Evolutionary conservation across 1,140 invertebrate species (phyloP).

Genomic region (Drosophila lacteicornis): DNA sequence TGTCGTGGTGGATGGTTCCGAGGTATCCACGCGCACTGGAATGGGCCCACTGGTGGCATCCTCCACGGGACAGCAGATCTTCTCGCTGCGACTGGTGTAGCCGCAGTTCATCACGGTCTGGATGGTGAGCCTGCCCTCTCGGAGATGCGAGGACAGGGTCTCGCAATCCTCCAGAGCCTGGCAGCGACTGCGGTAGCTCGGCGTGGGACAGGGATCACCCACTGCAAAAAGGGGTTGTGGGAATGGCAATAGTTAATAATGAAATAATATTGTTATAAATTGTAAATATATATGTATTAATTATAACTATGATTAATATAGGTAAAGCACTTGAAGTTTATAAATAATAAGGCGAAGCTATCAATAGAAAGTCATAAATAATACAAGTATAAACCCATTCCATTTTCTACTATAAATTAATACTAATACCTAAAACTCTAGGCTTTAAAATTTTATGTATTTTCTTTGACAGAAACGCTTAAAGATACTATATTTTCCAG

Average conservation of each 20-base stretch:
- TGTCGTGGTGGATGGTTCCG: background rate
- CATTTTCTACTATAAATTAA: too few species aligned
- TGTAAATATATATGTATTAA: too few species aligned
- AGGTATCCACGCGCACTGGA: background rate
- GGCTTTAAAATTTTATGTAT: too few species aligned
- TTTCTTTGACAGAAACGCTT: too few species aligned
- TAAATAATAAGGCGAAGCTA: background rate
- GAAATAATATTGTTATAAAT: too few species aligned
- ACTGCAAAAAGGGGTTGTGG: conserved; percentile 27
- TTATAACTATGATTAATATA: too few species aligned
- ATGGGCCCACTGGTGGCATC: background rate
- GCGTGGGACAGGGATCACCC: conserved; percentile 63
- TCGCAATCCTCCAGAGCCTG: conserved; percentile 45
- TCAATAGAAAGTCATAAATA: background rate
- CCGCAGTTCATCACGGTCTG: conserved; percentile 52
- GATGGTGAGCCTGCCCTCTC: conserved; percentile 12
- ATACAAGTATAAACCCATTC: too few species aligned
- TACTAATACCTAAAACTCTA: too few species aligned
- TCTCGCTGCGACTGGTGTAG: conserved; percentile 53
- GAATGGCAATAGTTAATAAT: background rate
- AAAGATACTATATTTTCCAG: too few species aligned
- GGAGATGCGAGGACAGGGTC: conserved; percentile 35
- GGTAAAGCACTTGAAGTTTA: too few species aligned
- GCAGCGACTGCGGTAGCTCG: conserved; percentile 56
- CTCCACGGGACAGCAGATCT: conserved; percentile 68